Base-by-base conservation (phyloP, 2,888 invertebrate species). In the Autographa pulchrina region DNA sequence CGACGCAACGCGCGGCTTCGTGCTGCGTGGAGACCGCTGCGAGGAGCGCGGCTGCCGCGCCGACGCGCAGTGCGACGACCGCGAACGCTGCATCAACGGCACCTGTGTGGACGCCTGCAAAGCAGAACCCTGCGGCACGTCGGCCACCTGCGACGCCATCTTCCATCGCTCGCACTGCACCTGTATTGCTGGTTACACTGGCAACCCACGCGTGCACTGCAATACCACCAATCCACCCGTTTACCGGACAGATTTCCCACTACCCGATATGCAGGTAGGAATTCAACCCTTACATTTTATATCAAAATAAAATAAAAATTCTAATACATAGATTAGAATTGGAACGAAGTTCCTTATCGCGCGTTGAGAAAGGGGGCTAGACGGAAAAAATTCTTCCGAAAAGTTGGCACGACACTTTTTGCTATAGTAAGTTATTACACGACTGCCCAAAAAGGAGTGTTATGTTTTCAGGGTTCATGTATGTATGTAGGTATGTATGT, bases 101-200 rank as follows among this genome's bases (percentile, higher is more conserved):
- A 97, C 97, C 32, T 99, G 98, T 88, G 97, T 97, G 70, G 97
- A 98, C 91, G 98, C 98, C n/a, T 99, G 98, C 90, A 93, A 92
- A 60, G 96, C 96, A 6, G 97, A 98, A 86, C 96, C 96, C 0
- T 98, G 98, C 86, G 98, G 98, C 25, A 93, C 96, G 1, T 97
- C 98, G 86, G 98, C 98, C 18, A 96, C 97, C 74, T 99, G 98
- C 88, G 97, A 97, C 83, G 97, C 97, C 9, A 96, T 97, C 13
- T 97, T 97, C 81, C 98, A 98, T 90, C 96, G 97, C 80, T 97
- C 97, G 2, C 96, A 97, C 65, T 98, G 98, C 90, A 97, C 97
- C 75, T 98, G 98, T 89, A 97, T 97, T 63, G 96, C 97, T 25
- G 98, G 98, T 48, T 98, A 97, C 89, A 96, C 96, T 8, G 98